A percentile compares a stretch with the other conserved stretches of the same genome.
phyloP scores from a whole-genome alignment of 2,888 invertebrate species.

The Diarsia rubi region DNA sequence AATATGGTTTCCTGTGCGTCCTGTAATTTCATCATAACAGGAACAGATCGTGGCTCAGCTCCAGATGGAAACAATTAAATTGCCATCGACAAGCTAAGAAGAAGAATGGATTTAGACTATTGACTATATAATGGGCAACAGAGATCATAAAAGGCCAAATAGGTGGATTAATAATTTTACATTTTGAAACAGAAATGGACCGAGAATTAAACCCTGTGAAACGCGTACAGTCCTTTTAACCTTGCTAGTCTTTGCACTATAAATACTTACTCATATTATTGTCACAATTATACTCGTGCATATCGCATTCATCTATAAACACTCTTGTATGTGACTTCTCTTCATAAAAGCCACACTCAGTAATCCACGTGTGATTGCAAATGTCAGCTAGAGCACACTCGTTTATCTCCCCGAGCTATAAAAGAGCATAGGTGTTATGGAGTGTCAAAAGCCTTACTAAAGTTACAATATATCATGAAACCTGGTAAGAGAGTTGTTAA shows the following conservation, averaged over 20 bases:
- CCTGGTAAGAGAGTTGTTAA: background rate
- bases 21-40: background rate
- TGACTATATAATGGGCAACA: too few species aligned
- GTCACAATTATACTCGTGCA: slow-evolving; percentile 83
- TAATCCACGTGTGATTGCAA: slow-evolving; percentile 84
- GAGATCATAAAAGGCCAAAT: too few species aligned
- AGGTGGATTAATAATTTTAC: background rate
- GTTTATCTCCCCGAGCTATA: slow-evolving; percentile 70
- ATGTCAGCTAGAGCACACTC: slow-evolving; percentile 78
- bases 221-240: background rate
- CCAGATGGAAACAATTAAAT: background rate
- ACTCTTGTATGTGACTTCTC: slow-evolving; percentile 62
- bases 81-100: background rate
- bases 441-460: background rate
- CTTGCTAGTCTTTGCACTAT: background rate
- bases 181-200: background rate
- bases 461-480: background rate
- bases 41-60: background rate
- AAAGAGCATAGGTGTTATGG: background rate
- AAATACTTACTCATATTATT: slow-evolving; percentile 67
- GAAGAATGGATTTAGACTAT: background rate
- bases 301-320: slow-evolving; percentile 82
- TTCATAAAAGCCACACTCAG: slow-evolving; percentile 76
- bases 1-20: background rate
- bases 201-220: background rate